These are phyloP conservation scores for Reticulitermes speratus DNA, from an alignment of 1,140 invertebrate genomes.

Conservation along the genomic window DNA sequence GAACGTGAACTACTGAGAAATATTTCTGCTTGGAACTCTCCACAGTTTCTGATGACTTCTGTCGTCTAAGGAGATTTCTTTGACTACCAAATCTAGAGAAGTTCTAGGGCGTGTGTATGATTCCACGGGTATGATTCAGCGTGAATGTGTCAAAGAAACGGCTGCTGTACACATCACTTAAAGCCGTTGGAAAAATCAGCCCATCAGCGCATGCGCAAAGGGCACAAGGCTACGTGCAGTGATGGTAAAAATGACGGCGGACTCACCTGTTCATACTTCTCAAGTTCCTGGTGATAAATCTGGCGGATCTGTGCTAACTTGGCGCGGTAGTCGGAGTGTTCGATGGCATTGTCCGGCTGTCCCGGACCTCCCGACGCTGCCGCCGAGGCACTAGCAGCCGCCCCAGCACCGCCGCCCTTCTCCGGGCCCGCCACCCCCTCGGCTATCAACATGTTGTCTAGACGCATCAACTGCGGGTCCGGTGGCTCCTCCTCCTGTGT, in stretches of 20 bases:
- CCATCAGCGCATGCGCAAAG: too few relatives aligned
- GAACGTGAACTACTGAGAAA: too few relatives aligned
- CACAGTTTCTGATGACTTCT: too few relatives aligned
- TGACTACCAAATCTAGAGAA: too few relatives aligned
- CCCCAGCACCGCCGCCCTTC: slow-evolving; percentile 89
- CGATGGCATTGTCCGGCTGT: slow-evolving; percentile 91
- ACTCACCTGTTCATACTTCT: slow-evolving; percentile 94
- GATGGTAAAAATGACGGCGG: too few relatives aligned
- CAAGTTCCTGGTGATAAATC: slow-evolving; percentile 98
- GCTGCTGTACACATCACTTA: too few relatives aligned
- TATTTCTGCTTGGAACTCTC: too few relatives aligned
- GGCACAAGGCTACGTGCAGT: too few relatives aligned
- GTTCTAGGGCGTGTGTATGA: too few relatives aligned
- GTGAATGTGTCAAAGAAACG: too few relatives aligned
- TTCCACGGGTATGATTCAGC: too few relatives aligned
- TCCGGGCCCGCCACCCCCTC: slow-evolving; percentile 98
- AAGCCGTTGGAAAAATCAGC: not conserved
- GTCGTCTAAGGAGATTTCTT: too few relatives aligned
- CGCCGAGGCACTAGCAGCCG: slow-evolving; percentile 86
- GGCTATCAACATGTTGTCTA: slow-evolving; percentile 99
- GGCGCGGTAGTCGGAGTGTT: slow-evolving; percentile 98
- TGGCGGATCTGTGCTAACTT: slow-evolving; percentile 99
- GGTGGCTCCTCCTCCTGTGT: slow-evolving; percentile 98
- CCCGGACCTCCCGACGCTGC: slow-evolving; percentile 69
- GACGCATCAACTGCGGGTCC: slow-evolving; percentile 96